Conservation (phyloP, 2,113 vertebrate species). For the Corydoras maculifer region DNA sequence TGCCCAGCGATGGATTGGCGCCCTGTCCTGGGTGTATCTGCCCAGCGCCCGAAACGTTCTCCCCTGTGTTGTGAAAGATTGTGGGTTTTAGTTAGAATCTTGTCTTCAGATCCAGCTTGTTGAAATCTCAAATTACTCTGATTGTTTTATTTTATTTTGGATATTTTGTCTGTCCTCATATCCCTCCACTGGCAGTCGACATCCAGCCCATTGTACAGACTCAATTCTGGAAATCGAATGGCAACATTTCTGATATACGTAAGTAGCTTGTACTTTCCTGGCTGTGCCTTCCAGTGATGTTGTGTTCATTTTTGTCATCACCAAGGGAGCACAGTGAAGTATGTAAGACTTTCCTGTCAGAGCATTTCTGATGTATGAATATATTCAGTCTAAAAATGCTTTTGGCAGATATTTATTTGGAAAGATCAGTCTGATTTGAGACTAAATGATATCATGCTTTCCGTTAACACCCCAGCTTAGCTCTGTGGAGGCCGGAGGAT, state of each 20-base stretch:
- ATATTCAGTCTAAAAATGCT: constrained; percentile 19
- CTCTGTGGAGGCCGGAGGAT: constrained; percentile 80
- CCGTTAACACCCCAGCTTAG: constrained; percentile 73
- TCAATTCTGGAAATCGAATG: constrained; percentile 88
- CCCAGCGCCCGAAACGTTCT: too few relatives aligned
- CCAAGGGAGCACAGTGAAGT: background rate
- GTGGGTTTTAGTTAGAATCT: too few relatives aligned
- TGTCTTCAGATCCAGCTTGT: too few relatives aligned
- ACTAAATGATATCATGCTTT: constrained; percentile 33
- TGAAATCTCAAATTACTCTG: too few relatives aligned
- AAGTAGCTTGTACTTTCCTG: constrained; percentile 57
- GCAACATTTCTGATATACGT: constrained; percentile 93
- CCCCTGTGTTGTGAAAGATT: too few relatives aligned
- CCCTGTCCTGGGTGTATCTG: too few relatives aligned
- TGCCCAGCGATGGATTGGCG: too few relatives aligned
- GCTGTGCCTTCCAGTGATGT: background rate
- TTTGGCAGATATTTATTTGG: background rate
- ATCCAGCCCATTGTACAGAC: constrained; percentile 81
- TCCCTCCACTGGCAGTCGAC: constrained; percentile 65
- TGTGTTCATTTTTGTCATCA: background rate
- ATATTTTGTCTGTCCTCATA: constrained; percentile 1
- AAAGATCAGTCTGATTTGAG: constrained; percentile 12
- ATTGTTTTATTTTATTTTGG: background rate
- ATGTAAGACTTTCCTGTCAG: constrained; percentile 2
- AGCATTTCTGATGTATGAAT: background rate